phyloP scores from a whole-genome alignment of 2,113 vertebrate genomes.

The Peromyscus californicus region DNA sequence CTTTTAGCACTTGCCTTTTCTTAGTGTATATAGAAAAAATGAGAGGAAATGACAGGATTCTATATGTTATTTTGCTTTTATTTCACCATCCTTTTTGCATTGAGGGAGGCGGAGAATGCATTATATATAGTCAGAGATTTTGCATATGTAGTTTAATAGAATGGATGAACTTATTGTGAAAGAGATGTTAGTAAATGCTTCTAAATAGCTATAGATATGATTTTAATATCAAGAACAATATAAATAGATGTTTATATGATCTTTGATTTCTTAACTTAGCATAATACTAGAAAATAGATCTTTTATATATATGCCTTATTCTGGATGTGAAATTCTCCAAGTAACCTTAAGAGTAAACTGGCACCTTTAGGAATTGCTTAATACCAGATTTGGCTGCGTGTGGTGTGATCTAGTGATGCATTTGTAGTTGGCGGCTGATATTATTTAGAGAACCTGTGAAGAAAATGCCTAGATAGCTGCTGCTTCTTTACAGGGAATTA shows the following conservation, averaged over 20 bases:
- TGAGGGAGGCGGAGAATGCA: neutral
- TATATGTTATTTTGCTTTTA: neutral
- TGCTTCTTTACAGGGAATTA: slow-evolving; percentile 33
- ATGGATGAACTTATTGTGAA: neutral
- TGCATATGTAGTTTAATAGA: neutral
- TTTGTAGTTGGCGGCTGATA: slow-evolving; percentile 7
- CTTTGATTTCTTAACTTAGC: slow-evolving; percentile 30
- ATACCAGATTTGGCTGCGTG: neutral
- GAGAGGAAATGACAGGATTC: neutral
- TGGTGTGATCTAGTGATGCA: neutral
- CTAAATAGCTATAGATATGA: neutral
- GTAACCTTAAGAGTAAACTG: neutral
- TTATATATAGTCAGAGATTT: neutral
- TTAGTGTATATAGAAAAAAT: slow-evolving; percentile 7
- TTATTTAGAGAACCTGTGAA: slow-evolving; percentile 7
- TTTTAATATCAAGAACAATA: slow-evolving; percentile 43
- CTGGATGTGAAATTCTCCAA: neutral
- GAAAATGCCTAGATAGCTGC: neutral
- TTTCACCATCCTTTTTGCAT: neutral
- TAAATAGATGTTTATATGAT: neutral
- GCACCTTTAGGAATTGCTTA: neutral
- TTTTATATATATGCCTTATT: neutral
- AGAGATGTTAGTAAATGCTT: slow-evolving; percentile 15
- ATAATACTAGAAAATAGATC: slow-evolving; percentile 9
- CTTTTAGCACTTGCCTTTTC: slow-evolving; percentile 4